A percentile compares a stretch with the other conserved stretches of the same genome.
phyloP scores from a whole-genome alignment of 2,113 vertebrate genomes.

The Podilymbus podiceps region DNA sequence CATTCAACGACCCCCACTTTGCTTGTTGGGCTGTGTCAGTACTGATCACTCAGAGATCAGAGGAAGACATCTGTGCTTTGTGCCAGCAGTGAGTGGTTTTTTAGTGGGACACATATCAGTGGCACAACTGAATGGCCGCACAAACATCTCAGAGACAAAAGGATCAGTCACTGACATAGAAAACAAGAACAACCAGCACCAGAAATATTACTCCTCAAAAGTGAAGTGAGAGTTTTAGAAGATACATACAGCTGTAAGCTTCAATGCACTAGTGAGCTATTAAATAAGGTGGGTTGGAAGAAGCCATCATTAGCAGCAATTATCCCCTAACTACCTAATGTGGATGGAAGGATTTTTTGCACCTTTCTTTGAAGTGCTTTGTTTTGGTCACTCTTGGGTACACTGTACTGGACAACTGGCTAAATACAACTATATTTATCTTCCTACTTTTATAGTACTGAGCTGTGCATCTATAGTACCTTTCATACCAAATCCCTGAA shows the following conservation, averaged over 20 bases:
- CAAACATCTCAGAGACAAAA: background rate
- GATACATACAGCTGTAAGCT: background rate
- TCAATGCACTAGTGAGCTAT: background rate
- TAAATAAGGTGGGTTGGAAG: background rate
- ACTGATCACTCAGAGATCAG: background rate
- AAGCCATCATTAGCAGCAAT: background rate
- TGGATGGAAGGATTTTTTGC: background rate
- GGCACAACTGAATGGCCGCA: background rate
- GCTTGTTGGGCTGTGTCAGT: background rate
- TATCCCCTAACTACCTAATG: background rate
- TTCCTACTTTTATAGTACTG: background rate
- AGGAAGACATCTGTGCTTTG: background rate
- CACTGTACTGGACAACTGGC: background rate
- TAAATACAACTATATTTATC: background rate
- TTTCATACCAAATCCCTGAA: background rate
- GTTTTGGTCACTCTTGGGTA: background rate
- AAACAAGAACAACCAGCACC: background rate
- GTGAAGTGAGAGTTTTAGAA: background rate
- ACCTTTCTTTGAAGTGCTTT: background rate
- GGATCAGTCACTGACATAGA: background rate
- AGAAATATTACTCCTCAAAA: background rate
- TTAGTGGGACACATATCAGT: background rate
- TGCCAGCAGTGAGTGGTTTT: fast-evolving
- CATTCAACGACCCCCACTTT: background rate
- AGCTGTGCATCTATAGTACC: background rate